Conservation (phyloP, 2,113 vertebrate genomes). For the Channa argus region DNA sequence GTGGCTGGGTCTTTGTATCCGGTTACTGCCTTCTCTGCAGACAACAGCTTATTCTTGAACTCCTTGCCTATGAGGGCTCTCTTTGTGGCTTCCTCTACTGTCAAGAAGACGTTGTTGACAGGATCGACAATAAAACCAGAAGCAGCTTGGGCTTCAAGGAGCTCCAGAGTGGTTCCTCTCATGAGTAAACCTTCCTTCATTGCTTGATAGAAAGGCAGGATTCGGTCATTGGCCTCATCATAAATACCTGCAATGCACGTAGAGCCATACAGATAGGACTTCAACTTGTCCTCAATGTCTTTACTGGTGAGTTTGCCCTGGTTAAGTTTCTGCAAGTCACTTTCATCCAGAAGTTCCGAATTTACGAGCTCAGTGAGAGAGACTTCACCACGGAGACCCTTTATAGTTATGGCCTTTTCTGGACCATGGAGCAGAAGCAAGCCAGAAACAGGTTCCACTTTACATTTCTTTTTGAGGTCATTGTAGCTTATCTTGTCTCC, state of each 20-base stretch:
- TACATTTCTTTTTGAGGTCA: constrained; percentile 88
- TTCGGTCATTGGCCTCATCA: constrained; percentile 92
- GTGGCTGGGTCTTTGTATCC: constrained; percentile 95
- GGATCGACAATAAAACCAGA: constrained; percentile 98
- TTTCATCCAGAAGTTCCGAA: constrained; percentile 86
- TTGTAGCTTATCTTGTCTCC: constrained; percentile 88
- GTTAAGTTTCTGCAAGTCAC: constrained; percentile 84
- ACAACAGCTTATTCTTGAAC: constrained; percentile 94
- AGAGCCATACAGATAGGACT: constrained; percentile 91
- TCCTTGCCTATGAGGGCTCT: constrained; percentile 93
- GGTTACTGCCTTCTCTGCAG: constrained; percentile 95
- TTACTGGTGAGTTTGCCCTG: constrained; percentile 85
- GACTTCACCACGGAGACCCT: constrained; percentile 89
- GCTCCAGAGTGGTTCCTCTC: constrained; percentile 93
- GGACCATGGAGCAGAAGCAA: constrained; percentile 87
- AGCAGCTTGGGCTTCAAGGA: constrained; percentile 97
- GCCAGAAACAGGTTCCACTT: constrained; percentile 88
- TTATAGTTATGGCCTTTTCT: constrained; percentile 86
- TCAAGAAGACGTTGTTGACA: constrained; percentile 91
- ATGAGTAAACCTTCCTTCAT: constrained; percentile 96
- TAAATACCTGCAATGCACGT: constrained; percentile 98
- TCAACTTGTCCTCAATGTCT: constrained; percentile 91
- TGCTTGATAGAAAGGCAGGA: constrained; percentile 93
- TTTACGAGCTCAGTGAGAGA: constrained; percentile 83
- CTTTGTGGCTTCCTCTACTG: constrained; percentile 92